Percentiles rank a stretch among this genome's conserved stretches.
Evolutionary conservation across 2,113 vertebrate genomes (phyloP).

Genomic region (Silurus meridionalis): DNA sequence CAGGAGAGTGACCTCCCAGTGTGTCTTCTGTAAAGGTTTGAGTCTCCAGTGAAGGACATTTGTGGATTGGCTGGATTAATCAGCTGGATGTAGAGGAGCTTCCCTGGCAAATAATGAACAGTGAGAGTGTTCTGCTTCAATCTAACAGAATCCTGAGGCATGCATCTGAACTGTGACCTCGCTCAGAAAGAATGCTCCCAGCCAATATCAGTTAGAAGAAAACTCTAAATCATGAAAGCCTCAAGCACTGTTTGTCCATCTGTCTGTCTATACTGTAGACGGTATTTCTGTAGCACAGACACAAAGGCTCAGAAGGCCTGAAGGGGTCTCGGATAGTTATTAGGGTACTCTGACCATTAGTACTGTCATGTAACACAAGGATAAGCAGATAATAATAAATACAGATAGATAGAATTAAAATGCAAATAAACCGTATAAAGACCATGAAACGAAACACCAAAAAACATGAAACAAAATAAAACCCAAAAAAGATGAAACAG

Average conservation of each 20-base stretch:
- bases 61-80: slow-evolving; percentile 40
- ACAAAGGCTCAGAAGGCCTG: not conserved
- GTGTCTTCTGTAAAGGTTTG: not conserved
- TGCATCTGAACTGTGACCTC: slow-evolving; percentile 44
- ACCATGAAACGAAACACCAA: no score
- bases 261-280: not conserved
- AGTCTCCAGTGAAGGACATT: slow-evolving; percentile 32
- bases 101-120: slow-evolving; percentile 29
- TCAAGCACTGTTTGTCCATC: not conserved
- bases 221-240: not conserved
- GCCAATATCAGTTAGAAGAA: not conserved
- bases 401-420: no score
- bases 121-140: not conserved
- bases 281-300: not conserved
- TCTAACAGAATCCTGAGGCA: slow-evolving; percentile 43
- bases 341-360: no score
- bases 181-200: slow-evolving; percentile 1
- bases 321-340: no score
- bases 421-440: no score
- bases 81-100: slow-evolving; percentile 43
- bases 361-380: no score
- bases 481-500: no score
- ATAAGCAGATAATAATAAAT: no score
- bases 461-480: no score
- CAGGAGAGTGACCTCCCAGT: not conserved